These are phyloP conservation scores for Prionace glauca DNA, from an alignment of 2,797 vertebrate genomes.

Conservation along the genomic window DNA sequence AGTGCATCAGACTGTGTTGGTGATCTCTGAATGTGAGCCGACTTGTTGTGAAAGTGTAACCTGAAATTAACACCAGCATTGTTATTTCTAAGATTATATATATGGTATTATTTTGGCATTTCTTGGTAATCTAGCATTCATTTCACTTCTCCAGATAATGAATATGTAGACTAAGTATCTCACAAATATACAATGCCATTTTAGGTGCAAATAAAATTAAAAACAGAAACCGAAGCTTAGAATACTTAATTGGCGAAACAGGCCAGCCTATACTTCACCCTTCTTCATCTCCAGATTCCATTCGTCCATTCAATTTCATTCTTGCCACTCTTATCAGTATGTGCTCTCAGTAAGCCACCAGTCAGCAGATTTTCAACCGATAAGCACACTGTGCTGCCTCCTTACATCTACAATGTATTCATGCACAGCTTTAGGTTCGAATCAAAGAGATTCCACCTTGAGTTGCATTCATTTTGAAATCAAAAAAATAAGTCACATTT, in stretches of 20 bases:
- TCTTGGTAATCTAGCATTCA: not conserved
- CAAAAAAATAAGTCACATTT: not conserved
- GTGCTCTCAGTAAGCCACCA: not conserved
- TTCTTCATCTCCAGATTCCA: not conserved
- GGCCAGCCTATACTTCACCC: not conserved
- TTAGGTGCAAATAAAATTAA: not conserved
- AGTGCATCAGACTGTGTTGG: not conserved
- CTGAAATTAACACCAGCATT: not conserved
- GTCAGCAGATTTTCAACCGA: not conserved
- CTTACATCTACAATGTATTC: not conserved
- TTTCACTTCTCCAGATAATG: not conserved
- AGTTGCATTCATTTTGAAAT: not conserved
- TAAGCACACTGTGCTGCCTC: not conserved
- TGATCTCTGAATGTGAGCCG: not conserved
- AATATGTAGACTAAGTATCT: not conserved
- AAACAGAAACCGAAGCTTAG: not conserved
- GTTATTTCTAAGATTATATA: not conserved
- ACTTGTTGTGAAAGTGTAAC: not conserved
- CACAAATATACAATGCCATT: not conserved
- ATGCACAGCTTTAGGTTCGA: not conserved
- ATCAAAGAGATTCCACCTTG: not conserved
- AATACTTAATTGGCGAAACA: not conserved
- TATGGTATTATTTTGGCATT: not conserved
- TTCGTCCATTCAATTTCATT: not conserved
- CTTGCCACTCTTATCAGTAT: not conserved